These are phyloP conservation scores for Thripadectes ignobilis DNA, from an alignment of 2,797 vertebrate genomes.

Conservation along the genomic window DNA sequence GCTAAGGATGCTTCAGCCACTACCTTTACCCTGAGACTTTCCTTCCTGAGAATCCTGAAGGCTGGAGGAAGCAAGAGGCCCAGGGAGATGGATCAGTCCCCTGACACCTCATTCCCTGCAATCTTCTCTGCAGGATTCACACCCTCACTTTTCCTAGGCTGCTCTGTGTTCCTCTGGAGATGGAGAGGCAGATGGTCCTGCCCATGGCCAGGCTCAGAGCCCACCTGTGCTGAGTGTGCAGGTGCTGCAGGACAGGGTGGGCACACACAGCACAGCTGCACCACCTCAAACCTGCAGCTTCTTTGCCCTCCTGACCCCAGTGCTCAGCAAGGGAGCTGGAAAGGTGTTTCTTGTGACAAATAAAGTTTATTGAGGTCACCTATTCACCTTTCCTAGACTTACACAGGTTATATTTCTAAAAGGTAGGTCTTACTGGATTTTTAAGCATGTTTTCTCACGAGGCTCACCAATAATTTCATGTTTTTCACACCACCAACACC, in stretches of 20 bases:
- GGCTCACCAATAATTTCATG: neutral
- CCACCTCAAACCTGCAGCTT: accelerated
- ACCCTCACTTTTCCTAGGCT: accelerated
- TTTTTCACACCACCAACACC: neutral
- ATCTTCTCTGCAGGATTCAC: neutral
- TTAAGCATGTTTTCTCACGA: neutral
- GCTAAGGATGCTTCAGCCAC: neutral
- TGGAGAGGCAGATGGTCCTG: accelerated
- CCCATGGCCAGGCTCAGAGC: accelerated
- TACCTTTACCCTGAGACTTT: neutral
- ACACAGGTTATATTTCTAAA: neutral
- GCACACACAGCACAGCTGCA: neutral
- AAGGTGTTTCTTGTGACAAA: neutral
- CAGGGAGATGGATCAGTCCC: neutral
- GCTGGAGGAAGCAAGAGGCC: neutral
- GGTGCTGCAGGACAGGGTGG: neutral
- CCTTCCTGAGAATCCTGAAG: neutral
- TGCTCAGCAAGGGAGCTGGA: neutral
- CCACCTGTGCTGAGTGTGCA: neutral
- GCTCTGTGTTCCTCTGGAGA: neutral
- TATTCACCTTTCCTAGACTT: neutral
- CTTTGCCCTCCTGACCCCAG: neutral
- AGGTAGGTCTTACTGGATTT: neutral
- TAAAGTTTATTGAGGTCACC: neutral
- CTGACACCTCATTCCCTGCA: neutral